Base-by-base conservation (phyloP, 2,888 invertebrate species). In the Drosophila niveifrons region DNA sequence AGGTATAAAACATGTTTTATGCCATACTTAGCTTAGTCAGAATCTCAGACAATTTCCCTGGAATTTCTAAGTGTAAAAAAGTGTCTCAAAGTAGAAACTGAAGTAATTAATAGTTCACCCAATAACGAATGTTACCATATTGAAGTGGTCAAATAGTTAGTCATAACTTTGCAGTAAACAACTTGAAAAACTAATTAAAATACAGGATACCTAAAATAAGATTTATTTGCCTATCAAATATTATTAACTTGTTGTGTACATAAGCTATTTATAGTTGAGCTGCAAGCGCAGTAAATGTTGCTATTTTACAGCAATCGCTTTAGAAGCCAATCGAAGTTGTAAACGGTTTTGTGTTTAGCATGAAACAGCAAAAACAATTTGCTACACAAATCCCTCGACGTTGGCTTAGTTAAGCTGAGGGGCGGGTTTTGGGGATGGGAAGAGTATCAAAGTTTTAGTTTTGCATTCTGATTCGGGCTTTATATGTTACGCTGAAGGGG, bases 391-490 rank as follows among this genome's bases (percentile, higher is more conserved):
- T 59, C 8, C 51, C 31, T 9, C n/a, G 18, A 47, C 11, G 15
- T 28, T 4, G 17, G 6, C 39, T 39, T 6, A 15, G 28, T 1
- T 13, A n/a, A n/a, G n/a, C n/a, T n/a, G n/a, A n/a, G 2, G 10
- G 1, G 23, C 3, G 23, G 23, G 23, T 23, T 6, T 4, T 23
- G 6, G 23, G 23, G 23, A 4, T 1, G 23, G 44, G 53, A 62
- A 66, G 71, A 50, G 66, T 66, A 74, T 75, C 43, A 62, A 62
- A 62, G 61, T 61, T 69, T 58, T 61, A 70, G 18, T 51, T 59
- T 53, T 61, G 29, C 64, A 56, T 69, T 13, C 15, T 36, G 56
- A 28, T 41, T 28, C 28, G 10, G 2, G 6, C 13, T 43, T 23
- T 15, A 29, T 43, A 15, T n/a, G 10, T 3, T 23, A 15, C 15